phyloP scores from a whole-genome alignment of 1,140 invertebrate genomes.

The Neodiprion fabricii region DNA sequence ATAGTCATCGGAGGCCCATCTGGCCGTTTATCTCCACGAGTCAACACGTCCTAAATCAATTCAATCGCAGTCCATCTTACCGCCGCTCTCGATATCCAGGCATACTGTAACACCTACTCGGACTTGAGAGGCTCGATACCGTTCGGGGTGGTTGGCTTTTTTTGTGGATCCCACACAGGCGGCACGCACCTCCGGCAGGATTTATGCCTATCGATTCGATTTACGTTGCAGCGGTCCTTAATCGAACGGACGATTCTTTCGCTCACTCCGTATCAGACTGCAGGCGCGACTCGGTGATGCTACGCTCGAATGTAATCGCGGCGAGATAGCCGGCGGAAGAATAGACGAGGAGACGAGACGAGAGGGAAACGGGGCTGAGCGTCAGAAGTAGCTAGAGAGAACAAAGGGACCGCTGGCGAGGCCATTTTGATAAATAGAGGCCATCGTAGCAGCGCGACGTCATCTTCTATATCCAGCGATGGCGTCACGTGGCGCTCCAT shows the following conservation, averaged over 20 bases:
- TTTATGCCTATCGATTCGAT: too few species aligned
- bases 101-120: too few species aligned
- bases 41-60: constrained; percentile 26
- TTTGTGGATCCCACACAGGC: too few species aligned
- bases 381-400: not conserved
- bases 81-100: constrained; percentile 6
- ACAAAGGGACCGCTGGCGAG: constrained; percentile 41
- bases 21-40: constrained; percentile 46
- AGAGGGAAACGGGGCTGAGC: not conserved
- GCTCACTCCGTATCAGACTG: too few species aligned
- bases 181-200: too few species aligned
- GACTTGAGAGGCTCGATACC: too few species aligned
- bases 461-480: constrained; percentile 58
- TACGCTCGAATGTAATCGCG: too few species aligned
- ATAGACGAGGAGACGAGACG: not conserved
- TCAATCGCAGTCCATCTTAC: constrained; percentile 8
- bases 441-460: constrained; percentile 59
- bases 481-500: constrained; percentile 64
- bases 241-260: too few species aligned
- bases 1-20: constrained; percentile 46
- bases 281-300: too few species aligned
- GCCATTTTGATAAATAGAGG: constrained; percentile 61
- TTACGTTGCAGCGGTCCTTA: too few species aligned
- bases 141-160: too few species aligned
- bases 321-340: not conserved